These are phyloP conservation scores for Anarhynchus alexandrinus DNA, from an alignment of 2,113 vertebrate species.

Conservation along the genomic window DNA sequence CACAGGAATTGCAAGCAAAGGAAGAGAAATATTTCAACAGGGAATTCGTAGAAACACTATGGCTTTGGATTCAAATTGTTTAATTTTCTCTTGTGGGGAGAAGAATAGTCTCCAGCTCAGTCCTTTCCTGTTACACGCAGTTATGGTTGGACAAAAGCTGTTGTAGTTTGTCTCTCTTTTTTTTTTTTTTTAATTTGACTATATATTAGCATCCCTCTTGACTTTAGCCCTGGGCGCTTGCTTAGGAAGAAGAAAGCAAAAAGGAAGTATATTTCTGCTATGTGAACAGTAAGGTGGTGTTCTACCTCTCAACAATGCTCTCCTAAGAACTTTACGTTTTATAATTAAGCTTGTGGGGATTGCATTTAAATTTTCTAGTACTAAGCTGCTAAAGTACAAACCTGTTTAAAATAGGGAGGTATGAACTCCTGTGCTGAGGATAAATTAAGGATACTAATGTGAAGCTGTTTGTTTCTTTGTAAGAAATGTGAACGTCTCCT, in stretches of 20 bases:
- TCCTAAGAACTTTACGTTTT: not conserved
- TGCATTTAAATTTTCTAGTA: not conserved
- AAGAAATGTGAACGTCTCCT: conserved; percentile 97
- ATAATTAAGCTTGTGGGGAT: not conserved
- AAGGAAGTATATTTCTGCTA: not conserved
- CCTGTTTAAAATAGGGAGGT: not conserved
- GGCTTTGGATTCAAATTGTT: not conserved
- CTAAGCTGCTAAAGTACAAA: not conserved
- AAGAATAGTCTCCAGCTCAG: not conserved
- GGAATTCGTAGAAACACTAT: not conserved
- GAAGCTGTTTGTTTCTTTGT: conserved; percentile 19
- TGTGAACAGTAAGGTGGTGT: not conserved
- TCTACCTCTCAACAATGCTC: not conserved
- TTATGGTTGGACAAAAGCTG: not conserved
- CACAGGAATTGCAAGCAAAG: not conserved
- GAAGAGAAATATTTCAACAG: not conserved
- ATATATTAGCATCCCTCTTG: not conserved
- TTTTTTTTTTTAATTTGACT: not conserved
- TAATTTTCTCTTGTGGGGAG: not conserved
- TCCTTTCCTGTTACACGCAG: not conserved
- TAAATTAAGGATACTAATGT: not conserved
- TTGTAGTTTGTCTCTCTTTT: not conserved
- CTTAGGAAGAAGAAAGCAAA: not conserved
- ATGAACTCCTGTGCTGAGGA: not conserved
- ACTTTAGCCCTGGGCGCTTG: not conserved